Conservation (phyloP, 2,888 invertebrate genomes). For the Plusia festucae region DNA sequence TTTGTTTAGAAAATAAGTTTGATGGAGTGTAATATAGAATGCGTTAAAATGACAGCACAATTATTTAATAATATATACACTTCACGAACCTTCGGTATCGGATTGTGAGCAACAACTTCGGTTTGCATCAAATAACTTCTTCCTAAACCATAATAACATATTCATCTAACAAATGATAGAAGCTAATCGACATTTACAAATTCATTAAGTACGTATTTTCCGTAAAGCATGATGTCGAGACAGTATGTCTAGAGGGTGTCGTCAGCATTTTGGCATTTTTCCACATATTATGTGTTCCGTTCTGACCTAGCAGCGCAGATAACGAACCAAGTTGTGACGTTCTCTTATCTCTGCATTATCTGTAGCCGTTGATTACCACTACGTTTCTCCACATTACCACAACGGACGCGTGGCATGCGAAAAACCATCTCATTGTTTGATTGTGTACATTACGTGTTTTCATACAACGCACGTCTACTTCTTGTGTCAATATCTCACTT, state of each 20-base stretch:
- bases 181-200: constrained; percentile 4
- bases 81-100: neutral
- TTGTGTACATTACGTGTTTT: constrained; percentile 1
- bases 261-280: constrained; percentile 69
- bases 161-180: neutral
- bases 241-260: constrained; percentile 71
- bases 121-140: neutral
- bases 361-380: constrained; percentile 20
- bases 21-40: too few relatives aligned
- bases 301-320: constrained; percentile 44
- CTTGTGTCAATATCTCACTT: constrained; percentile 1
- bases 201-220: constrained; percentile 26
- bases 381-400: neutral
- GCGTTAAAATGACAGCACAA: too few relatives aligned
- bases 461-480: constrained; percentile 4
- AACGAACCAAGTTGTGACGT: constrained; percentile 22
- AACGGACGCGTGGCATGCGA: constrained; percentile 10
- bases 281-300: constrained; percentile 60
- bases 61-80: neutral
- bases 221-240: constrained; percentile 61
- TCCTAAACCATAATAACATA: neutral
- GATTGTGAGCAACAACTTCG: neutral
- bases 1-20: too few relatives aligned
- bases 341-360: constrained; percentile 26
- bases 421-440: constrained; percentile 14